Conservation (phyloP, 2,888 invertebrate genomes). For the Drepanosiphum platanoidis region DNA sequence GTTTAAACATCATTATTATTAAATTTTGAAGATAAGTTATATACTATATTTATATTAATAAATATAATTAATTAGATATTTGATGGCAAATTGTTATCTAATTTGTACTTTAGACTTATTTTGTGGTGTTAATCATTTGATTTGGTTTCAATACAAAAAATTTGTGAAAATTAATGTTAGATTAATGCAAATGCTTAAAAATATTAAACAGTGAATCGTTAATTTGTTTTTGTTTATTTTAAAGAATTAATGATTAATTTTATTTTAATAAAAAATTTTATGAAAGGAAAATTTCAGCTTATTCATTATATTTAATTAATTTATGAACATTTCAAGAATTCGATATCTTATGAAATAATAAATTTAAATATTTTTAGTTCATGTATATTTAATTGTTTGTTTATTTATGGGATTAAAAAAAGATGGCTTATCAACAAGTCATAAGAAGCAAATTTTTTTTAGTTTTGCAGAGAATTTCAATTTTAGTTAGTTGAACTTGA, state of each 20-base stretch:
- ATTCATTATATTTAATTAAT: neutral
- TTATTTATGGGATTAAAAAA: no score
- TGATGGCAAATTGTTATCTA: conserved; percentile 16
- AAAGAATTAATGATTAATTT: neutral
- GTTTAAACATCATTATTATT: conserved; percentile 67
- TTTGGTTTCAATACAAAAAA: neutral
- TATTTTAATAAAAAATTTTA: neutral
- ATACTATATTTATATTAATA: neutral
- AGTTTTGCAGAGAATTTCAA: neutral
- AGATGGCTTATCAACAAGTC: neutral
- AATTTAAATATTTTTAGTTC: neutral
- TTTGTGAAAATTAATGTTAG: neutral
- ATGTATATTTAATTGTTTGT: neutral
- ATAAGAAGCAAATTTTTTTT: neutral
- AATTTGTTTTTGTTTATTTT: neutral
- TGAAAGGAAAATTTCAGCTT: neutral
- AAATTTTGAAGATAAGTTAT: conserved; percentile 65
- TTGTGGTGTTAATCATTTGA: neutral
- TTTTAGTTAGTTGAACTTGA: neutral
- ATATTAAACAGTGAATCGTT: neutral
- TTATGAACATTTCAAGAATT: neutral
- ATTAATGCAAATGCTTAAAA: neutral
- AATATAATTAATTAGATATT: conserved; percentile 5
- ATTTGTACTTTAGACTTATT: conserved; percentile 32
- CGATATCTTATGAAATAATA: neutral